These are phyloP conservation scores for Probosciger aterrimus DNA, from an alignment of 2,113 vertebrate species.

Conservation along the genomic window DNA sequence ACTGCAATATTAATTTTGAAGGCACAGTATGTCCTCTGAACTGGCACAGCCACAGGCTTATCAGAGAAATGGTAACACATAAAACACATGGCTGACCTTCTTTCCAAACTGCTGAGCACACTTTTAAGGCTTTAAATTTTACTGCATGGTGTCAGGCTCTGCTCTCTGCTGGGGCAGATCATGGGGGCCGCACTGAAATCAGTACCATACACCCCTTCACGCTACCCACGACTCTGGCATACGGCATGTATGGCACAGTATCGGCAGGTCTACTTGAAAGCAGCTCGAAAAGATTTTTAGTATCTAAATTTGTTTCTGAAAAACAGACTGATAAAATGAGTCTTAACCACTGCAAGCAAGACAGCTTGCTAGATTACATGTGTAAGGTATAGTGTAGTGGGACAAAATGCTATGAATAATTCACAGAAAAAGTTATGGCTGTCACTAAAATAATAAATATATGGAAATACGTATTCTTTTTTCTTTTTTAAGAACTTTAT, in stretches of 20 bases:
- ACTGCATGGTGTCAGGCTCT: neutral
- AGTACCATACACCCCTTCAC: neutral
- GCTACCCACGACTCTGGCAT: neutral
- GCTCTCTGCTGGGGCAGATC: fast-evolving
- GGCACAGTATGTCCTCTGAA: neutral
- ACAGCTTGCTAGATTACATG: neutral
- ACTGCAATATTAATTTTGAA: neutral
- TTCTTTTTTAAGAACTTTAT: neutral
- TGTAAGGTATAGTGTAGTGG: neutral
- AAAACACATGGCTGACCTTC: neutral
- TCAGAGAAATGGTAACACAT: neutral
- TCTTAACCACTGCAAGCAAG: neutral
- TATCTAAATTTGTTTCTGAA: neutral
- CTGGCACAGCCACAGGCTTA: neutral
- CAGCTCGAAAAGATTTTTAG: neutral
- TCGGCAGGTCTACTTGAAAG: neutral
- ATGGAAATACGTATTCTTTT: neutral
- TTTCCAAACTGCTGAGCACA: neutral
- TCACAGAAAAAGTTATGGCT: neutral
- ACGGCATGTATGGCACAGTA: fast-evolving
- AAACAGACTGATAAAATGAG: neutral
- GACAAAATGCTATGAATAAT: neutral
- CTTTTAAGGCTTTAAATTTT: neutral
- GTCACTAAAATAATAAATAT: neutral
- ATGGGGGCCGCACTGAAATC: neutral